A percentile compares a stretch with the other conserved stretches of the same genome.
Evolutionary conservation across 1,140 invertebrate genomes (phyloP).

Genomic region (Temnothorax nylanderi): DNA sequence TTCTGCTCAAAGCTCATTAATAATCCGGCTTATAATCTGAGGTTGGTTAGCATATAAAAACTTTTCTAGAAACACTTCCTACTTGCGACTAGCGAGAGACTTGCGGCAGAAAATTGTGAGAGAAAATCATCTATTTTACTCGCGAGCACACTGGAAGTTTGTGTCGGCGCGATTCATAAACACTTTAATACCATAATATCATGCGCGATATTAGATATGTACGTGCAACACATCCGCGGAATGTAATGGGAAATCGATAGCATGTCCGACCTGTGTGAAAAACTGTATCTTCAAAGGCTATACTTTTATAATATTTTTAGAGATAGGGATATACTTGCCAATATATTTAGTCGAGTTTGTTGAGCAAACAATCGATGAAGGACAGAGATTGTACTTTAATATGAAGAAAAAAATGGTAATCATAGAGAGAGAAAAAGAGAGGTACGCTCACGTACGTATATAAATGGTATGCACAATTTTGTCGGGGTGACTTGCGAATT

Average conservation of each 20-base stretch:
- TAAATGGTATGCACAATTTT: conserved; percentile 30
- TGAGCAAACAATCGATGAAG: conserved; percentile 47
- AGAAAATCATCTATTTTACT: conserved; percentile 25
- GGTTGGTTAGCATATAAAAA: not conserved
- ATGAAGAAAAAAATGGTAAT: conserved; percentile 28
- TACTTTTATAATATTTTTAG: conserved; percentile 60
- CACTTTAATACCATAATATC: conserved; percentile 22
- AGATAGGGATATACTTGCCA: conserved; percentile 45
- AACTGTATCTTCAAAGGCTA: conserved; percentile 44
- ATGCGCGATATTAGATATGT: conserved; percentile 45
- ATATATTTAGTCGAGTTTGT: conserved; percentile 49
- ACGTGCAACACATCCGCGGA: conserved; percentile 32
- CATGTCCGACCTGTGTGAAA: conserved; percentile 45
- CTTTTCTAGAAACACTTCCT: not conserved
- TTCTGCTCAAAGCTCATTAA: not conserved
- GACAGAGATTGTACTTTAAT: conserved; percentile 33
- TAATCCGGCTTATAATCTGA: not conserved
- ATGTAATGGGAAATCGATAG: conserved; percentile 61
- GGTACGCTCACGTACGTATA: not conserved
- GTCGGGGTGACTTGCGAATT: conserved; percentile 16
- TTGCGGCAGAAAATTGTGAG: not conserved
- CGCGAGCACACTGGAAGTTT: not conserved
- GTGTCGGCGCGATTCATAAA: conserved; percentile 19
- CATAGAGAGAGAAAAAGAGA: not conserved
- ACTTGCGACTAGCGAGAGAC: not conserved